Evolutionary conservation across 2,113 vertebrate species (phyloP).

Genomic region (Grammomys surdaster): DNA sequence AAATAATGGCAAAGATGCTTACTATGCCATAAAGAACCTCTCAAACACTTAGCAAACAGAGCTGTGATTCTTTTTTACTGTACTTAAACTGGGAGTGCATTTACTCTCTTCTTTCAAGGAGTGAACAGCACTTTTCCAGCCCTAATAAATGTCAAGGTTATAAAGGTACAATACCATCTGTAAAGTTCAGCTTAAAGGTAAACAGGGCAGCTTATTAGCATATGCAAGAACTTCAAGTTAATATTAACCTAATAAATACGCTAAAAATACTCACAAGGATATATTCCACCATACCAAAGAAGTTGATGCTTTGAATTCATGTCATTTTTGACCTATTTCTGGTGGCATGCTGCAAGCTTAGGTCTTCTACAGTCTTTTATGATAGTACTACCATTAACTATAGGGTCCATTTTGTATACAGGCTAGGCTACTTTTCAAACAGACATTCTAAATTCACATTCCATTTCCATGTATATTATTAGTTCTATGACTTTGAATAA

Average conservation of each 20-base stretch:
- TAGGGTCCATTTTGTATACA: background rate
- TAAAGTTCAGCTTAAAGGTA: conserved; percentile 78
- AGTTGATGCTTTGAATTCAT: conserved; percentile 71
- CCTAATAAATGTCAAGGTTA: conserved; percentile 83
- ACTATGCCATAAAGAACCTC: conserved; percentile 41
- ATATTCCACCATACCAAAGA: conserved; percentile 51
- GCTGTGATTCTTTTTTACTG: conserved; percentile 32
- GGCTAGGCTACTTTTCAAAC: background rate
- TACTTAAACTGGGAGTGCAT: conserved; percentile 54
- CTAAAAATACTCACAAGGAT: conserved; percentile 66
- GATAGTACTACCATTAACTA: background rate
- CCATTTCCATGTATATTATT: background rate
- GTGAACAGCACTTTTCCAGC: conserved; percentile 68
- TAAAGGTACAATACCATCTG: conserved; percentile 73
- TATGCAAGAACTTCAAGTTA: conserved; percentile 70
- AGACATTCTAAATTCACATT: conserved; percentile 21
- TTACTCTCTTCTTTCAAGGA: conserved; percentile 65
- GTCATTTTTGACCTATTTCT: conserved; percentile 33
- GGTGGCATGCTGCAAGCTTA: background rate
- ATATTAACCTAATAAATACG: conserved; percentile 77
- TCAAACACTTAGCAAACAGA: conserved; percentile 51
- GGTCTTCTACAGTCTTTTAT: conserved; percentile 63
- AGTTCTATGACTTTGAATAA: background rate
- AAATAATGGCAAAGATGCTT: conserved; percentile 31
- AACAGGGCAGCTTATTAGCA: conserved; percentile 64